Evolutionary conservation across 2,113 vertebrate species (phyloP), one percentile per base, ranked within the genome.

Genomic region (Passer domesticus): DNA sequence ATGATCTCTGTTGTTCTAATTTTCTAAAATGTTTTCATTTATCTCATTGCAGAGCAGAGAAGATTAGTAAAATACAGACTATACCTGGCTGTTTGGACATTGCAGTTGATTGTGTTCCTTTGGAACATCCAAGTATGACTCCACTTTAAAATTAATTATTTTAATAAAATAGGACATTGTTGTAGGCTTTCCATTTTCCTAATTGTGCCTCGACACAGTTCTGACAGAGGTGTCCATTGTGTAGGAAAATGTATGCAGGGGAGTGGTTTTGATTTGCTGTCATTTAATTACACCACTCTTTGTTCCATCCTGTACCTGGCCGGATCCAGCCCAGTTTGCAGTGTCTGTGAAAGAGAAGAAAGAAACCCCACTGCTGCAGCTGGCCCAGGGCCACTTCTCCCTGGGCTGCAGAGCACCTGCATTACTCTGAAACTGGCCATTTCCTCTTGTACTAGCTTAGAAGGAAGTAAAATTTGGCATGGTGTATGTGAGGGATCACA

Each of bases 41-140:
- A 60, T 95, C n/a, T 96, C 58, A 49, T 96, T 97, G 70, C 97
- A 99, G 99, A 95, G 98, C 98, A 90, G 99, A 99, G 97, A 99
- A 99, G 97, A 98, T 98, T 72, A 99, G 98, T 97, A 99, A 99
- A 97, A 98, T 98, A 82, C 99, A 99, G 97, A 99, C 97, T 66
- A 99, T 99, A 60, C 99, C 99, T 11, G 99, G 99, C 86, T 98
- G 94, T 68, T 97, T 99, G 95, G 99, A 99, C 85, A 98, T 99
- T 55, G 80, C 97, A 22, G 98, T 99, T 53, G 99, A 99, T 91
- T 98, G 98, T 92, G 93, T 99, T 82, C 99, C 99, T 76, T 92
- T 99, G 98, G 99, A 99, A 87, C 98, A 99, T 95, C 98, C 99
- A 95, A 99, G 99, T 99, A 99, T 31, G 99, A 94, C 58, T 70